Evolutionary conservation across 2,888 invertebrate genomes (phyloP), one percentile per base, ranked within the genome.

Genomic region (Microdon myrmicae): DNA sequence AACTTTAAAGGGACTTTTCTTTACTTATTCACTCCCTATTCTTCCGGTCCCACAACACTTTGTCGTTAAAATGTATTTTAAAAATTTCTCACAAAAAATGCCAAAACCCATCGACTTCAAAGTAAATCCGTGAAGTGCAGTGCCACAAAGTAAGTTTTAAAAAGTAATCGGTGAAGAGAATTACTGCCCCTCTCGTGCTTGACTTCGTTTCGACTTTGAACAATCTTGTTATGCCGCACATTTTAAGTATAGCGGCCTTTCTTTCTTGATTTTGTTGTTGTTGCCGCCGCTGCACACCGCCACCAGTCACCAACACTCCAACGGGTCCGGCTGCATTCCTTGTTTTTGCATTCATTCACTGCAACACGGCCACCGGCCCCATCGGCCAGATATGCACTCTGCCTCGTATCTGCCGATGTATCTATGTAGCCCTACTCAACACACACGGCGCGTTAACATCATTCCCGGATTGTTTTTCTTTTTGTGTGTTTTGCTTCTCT

Each of bases 201-300:
- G 56, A 64, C 64, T 58, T 64, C 64, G 64, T 37, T 64, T 56
- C 58, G 56, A 58, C 64, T 64, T 64, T 64, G 64, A 64, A 58
- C 45, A 31, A 51, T 53, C 56, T 64, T 64, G 45, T 58, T 64
- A 51, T 38, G 43, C 47, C 43, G 56, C 56, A 51, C 43, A 43
- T 56, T 56, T 64, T 64, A 51, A 58, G 64, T 38, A 56, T 64
- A 56, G 48, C 56, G 8, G 47, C 45, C 37, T 41, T 34, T 26
- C 28, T 41, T 43, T 26, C n/a, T 32, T 28, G 29, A 37, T 38
- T 44, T 45, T 38, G 20, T 20, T 55, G 34, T 28, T 28, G 14
- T 25, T 41, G 22, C 16, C 14, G 34, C 17, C 14, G 14, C 12
- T 35, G 43, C 19, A 37, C 43, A 41, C 34, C 38, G 29, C 20